Evolutionary conservation across 92 coral and sea anemone genomes (phyloP), one percentile per base, ranked within the genome.

Genomic region (Phymanthus crucifer): DNA sequence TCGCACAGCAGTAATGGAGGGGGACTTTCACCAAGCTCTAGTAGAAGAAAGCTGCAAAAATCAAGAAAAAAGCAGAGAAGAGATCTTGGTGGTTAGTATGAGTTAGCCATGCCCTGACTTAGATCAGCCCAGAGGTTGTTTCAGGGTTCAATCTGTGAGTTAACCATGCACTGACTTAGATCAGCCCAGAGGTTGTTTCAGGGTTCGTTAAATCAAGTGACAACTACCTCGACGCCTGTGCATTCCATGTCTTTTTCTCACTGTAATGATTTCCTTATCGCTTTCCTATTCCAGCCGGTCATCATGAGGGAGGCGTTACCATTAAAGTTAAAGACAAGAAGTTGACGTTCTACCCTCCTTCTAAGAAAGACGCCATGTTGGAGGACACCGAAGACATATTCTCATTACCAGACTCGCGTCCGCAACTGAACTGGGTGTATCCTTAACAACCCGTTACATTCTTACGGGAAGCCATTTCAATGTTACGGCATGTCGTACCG

Each of bases 381-480:
- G 32, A 48, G 36, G 91, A 90, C 18, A 70, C 82, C 16, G 86
- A 82, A 32, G 86, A 82, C 9, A 87, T 91, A 38, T 91, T 77
- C 12, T 71, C 84, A 47, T 90, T 94, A 27, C 97, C 97, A 32
- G 85, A 78, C 40, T 77, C 89, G 40, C 80, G 81, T 78, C 90
- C 91, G 1, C 92, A 90, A 36, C 83, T 92, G 13, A 73, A 89
- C 16, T 92, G 97, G 97, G 97, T 92, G 97, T 92, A 92, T 92
- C 97, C 88, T 92, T 78, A 40, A 27, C 33, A n/a, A 45, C 34
- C 37, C 26, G 9, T 32, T 6, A 12, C 50, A 5, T n/a, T n/a
- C n/a, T n/a, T n/a, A n/a, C n/a, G n/a, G n/a, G n/a, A n/a, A n/a
- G n/a, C n/a, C n/a, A n/a, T n/a, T n/a, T n/a, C n/a, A n/a, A n/a